Base-by-base conservation (phyloP, 2,888 invertebrate species). In the Agrochola circellaris region DNA sequence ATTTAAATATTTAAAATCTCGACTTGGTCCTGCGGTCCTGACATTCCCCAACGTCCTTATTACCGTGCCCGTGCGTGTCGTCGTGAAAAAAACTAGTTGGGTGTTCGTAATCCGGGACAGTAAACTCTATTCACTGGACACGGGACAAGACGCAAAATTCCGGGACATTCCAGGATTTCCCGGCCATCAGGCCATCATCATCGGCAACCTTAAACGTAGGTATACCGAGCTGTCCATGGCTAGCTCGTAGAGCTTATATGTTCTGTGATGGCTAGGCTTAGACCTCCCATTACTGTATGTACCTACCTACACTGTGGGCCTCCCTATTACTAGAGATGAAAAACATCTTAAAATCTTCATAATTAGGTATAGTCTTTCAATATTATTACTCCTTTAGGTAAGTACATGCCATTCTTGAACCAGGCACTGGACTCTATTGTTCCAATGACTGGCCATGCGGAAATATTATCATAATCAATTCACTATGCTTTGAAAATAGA, bases 401-500 rank as follows among this genome's bases (percentile, higher is more conserved):
- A 1, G 38, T 11, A 42, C 0, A 38, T 38, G 17, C 17, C 23
- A 8, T 51, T 54, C 26, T n/a, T 42, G 56, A 5, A 17, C 38
- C 26, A 17, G 11, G 15, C 26, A 54, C 13, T 45, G 8, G 26
- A 56, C n/a, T 30, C n/a, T 34, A 26, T 30, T 23, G 26, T 61
- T 76, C 13, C 9, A n/a, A 48, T 74, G 58, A 23, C 42, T 30
- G 30, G 20, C 23, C 26, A 38, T 48, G 38, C 26, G 26, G 38
- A 38, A 48, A 60, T 75, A 60, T 17, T 51, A 42, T 74, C 26
- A 15, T 51, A 42, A 48, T 48, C 42, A 62, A 62, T 75, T 54
- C 30, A 62, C 2, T 74, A 58, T 17, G 20, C 9, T 74, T 45
- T 75, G 7, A 45, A 74, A 73, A 58, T 75, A 45, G 20, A 58